A percentile compares a stretch with the other conserved stretches of the same genome.
Evolutionary conservation across 1,140 invertebrate species (phyloP).

Genomic region (Ylistrum balloti): DNA sequence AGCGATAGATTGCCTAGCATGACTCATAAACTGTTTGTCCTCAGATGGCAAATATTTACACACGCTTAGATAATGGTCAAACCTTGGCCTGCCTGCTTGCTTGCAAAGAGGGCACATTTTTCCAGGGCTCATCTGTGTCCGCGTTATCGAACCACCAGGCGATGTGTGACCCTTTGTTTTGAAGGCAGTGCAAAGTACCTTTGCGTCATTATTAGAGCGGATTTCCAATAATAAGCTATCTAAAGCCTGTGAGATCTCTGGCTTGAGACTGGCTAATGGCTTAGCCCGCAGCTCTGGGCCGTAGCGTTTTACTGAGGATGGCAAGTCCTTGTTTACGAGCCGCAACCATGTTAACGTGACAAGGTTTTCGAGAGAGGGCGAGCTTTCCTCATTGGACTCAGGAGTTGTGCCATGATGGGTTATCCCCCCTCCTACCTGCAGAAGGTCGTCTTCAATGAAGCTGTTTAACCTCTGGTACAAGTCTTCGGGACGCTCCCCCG

Average conservation of each 20-base stretch:
- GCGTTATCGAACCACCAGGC: not conserved
- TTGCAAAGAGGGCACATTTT: conserved; percentile 46
- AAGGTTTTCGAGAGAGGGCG: no score
- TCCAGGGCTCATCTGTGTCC: no score
- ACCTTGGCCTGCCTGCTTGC: conserved; percentile 42
- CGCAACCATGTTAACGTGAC: no score
- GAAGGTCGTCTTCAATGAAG: conserved; percentile 67
- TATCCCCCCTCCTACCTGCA: conserved; percentile 29
- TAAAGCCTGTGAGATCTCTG: conserved; percentile 60
- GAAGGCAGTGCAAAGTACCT: conserved; percentile 52
- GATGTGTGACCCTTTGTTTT: not conserved
- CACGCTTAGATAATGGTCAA: conserved; percentile 44
- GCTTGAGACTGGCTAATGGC: conserved; percentile 58
- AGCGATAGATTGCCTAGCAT: no score
- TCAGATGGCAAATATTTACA: no score
- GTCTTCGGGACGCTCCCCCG: conserved; percentile 63
- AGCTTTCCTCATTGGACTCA: no score
- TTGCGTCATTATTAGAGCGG: conserved; percentile 48
- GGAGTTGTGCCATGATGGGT: conserved; percentile 60
- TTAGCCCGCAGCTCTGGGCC: conserved; percentile 59
- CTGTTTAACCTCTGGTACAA: no score
- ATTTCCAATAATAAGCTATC: conserved; percentile 59
- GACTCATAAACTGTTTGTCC: no score
- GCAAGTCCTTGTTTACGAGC: no score
- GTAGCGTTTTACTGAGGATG: conserved; percentile 63